phyloP scores from a whole-genome alignment of 2,888 invertebrate species.

The Philonicus albiceps region DNA sequence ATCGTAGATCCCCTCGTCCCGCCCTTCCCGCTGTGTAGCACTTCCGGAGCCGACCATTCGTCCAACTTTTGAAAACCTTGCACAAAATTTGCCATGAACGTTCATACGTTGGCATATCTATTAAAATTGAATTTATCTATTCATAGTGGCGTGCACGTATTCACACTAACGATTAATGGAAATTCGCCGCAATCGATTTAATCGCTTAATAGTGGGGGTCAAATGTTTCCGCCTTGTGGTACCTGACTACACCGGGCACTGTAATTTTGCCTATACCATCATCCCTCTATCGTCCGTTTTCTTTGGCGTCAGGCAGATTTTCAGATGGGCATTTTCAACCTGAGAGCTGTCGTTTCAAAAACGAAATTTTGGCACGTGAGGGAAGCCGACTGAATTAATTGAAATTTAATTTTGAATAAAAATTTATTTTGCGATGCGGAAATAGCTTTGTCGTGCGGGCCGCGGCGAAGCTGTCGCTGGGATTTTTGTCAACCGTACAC shows the following conservation, averaged over 20 bases:
- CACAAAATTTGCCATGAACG: neutral
- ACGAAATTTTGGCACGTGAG: neutral
- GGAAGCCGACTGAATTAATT: neutral
- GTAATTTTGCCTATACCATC: neutral
- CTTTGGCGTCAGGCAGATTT: neutral
- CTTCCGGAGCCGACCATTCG: neutral
- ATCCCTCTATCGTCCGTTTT: neutral
- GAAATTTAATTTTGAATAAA: slow-evolving; percentile 17
- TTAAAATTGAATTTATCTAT: slow-evolving; percentile 31
- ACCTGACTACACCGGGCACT: neutral
- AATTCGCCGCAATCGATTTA: slow-evolving; percentile 30
- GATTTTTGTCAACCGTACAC: neutral
- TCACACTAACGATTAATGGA: slow-evolving; percentile 24
- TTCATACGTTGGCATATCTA: slow-evolving; percentile 3
- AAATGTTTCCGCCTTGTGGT: slow-evolving; percentile 24
- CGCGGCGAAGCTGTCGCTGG: neutral
- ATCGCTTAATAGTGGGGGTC: slow-evolving; percentile 28
- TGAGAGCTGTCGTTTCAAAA: slow-evolving; percentile 9
- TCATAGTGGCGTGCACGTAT: neutral
- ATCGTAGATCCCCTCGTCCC: neutral
- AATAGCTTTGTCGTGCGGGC: neutral
- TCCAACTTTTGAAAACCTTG: neutral
- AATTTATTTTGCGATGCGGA: neutral
- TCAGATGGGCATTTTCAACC: neutral
- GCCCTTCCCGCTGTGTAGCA: neutral